A percentile compares a stretch with the other conserved stretches of the same genome.
Conservation (phyloP, 2,888 invertebrate genomes). For the Tanypteryx hageni region DNA sequence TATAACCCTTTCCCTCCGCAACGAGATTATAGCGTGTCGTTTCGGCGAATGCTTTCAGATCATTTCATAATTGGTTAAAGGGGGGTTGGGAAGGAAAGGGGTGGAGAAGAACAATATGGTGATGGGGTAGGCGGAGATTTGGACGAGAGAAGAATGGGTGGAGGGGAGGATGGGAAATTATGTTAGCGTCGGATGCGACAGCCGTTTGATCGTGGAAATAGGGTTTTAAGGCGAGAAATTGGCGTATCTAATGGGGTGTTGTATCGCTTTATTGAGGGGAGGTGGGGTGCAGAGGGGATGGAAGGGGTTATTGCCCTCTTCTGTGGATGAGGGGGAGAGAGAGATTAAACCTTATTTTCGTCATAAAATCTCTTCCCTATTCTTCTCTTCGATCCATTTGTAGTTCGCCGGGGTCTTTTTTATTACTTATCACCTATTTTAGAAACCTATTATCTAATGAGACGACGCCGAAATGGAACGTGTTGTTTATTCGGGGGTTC, state of each 20-base stretch:
- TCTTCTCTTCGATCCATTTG: not conserved
- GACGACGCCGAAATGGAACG: not conserved
- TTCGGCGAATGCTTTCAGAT: not conserved
- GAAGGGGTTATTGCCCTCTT: not conserved
- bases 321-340: not conserved
- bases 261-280: slow-evolving; percentile 4
- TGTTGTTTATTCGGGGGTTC: not conserved
- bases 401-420: no score
- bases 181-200: not conserved
- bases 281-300: not conserved
- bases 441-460: not conserved
- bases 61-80: not conserved
- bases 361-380: not conserved
- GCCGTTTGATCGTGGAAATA: not conserved
- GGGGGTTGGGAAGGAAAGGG: not conserved
- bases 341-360: not conserved
- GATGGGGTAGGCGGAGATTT: not conserved
- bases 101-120: not conserved
- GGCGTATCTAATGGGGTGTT: not conserved
- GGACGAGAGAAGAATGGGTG: not conserved
- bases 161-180: not conserved
- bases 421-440: not conserved
- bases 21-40: not conserved
- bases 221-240: not conserved
- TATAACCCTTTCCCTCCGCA: not conserved